Evolutionary conservation across 2,797 vertebrate species (phyloP).

Genomic region (Petrocephalus schoutedeni): DNA sequence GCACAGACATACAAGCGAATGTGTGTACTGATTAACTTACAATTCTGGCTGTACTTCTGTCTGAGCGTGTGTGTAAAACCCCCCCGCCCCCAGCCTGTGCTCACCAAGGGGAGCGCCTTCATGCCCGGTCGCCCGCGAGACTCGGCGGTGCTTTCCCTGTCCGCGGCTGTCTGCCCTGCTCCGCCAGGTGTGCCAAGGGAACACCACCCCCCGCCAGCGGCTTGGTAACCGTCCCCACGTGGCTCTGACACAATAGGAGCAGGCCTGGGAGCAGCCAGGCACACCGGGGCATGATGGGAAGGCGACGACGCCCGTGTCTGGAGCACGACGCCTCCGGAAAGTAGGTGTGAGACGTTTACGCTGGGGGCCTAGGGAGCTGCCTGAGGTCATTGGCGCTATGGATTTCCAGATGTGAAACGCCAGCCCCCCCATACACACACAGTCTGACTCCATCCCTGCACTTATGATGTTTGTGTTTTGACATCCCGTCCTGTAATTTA

Average conservation of each 20-base stretch:
- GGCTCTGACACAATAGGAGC: constrained; percentile 13
- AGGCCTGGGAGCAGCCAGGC: constrained; percentile 4
- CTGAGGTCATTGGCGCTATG: constrained; percentile 61
- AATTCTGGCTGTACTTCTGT: not conserved
- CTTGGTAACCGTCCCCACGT: constrained; percentile 16
- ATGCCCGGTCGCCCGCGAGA: not conserved
- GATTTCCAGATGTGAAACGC: constrained; percentile 55
- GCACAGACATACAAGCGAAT: not conserved
- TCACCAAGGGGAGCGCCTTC: constrained; percentile 8
- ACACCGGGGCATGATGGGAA: not conserved
- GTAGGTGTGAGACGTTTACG: constrained; percentile 38
- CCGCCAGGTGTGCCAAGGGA: constrained; percentile 21
- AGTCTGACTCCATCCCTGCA: not conserved
- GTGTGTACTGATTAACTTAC: not conserved
- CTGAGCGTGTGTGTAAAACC: not conserved
- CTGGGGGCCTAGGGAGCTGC: constrained; percentile 35
- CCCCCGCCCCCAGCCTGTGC: not conserved
- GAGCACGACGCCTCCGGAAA: constrained; percentile 44
- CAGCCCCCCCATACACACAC: too few species aligned
- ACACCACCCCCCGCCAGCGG: not conserved
- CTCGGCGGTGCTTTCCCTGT: not conserved
- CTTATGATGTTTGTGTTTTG: not conserved
- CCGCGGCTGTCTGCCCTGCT: constrained; percentile 6
- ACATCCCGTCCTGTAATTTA: not conserved
- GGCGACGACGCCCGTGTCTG: constrained; percentile 32